Evolutionary conservation across 2,797 vertebrate species (phyloP).

Genomic region (Paratrypauchen microcephalus): DNA sequence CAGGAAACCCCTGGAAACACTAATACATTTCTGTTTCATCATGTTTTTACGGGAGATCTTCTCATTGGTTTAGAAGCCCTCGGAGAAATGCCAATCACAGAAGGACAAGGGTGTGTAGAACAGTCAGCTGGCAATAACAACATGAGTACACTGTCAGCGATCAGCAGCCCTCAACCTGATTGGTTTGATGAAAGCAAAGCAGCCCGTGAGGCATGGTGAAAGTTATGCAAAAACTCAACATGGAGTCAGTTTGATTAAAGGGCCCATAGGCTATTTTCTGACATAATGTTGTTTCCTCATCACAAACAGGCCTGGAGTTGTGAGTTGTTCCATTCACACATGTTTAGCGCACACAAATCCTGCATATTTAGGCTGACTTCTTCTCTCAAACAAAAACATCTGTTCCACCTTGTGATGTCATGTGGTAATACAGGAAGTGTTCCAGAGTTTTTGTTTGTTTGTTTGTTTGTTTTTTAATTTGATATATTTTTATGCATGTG

Average conservation of each 20-base stretch:
- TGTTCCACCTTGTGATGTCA: no score
- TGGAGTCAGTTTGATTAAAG: slow-evolving; percentile 1
- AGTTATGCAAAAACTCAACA: slow-evolving; percentile 13
- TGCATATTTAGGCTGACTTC: no score
- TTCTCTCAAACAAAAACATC: no score
- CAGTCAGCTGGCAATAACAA: slow-evolving; percentile 48
- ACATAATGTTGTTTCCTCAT: no score
- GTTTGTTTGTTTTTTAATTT: no score
- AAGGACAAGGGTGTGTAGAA: slow-evolving; percentile 18
- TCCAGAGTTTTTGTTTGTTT: no score
- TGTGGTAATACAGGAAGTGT: no score
- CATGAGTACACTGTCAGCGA: slow-evolving; percentile 44
- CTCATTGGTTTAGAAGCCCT: slow-evolving; percentile 40
- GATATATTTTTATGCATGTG: no score
- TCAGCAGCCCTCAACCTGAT: slow-evolving; percentile 25
- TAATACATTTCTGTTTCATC: slow-evolving; percentile 22
- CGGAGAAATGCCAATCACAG: slow-evolving; percentile 44
- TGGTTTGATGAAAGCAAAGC: slow-evolving; percentile 34
- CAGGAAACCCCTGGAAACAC: background rate
- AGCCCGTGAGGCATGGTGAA: background rate
- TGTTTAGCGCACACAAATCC: no score
- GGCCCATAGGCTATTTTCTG: no score
- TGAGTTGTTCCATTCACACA: no score
- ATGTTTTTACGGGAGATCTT: slow-evolving; percentile 24
- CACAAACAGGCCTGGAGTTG: no score